Conservation (phyloP, 2,113 vertebrate genomes). For the Orthonyx spaldingii region DNA sequence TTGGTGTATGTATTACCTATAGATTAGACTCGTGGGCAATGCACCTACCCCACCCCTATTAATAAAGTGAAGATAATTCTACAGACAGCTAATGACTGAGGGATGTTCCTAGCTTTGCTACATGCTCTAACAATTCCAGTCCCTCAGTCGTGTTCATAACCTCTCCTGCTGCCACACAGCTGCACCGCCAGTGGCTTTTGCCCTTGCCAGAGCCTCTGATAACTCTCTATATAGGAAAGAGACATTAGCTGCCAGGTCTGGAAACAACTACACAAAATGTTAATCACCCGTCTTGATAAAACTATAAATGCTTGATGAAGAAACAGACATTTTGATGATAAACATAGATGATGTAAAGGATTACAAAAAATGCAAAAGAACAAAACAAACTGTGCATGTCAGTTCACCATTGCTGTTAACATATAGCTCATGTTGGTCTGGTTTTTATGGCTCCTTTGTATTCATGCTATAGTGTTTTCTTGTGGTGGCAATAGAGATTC, state of each 20-base stretch:
- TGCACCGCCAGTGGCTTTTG: not conserved
- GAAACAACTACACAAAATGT: slow-evolving; percentile 53
- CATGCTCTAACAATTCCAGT: not conserved
- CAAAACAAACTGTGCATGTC: not conserved
- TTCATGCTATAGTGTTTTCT: not conserved
- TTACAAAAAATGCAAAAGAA: slow-evolving; percentile 12
- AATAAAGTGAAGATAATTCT: not conserved
- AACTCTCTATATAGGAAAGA: not conserved
- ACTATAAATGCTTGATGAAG: slow-evolving; percentile 53
- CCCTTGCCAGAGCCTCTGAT: not conserved
- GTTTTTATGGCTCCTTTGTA: not conserved
- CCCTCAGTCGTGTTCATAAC: not conserved
- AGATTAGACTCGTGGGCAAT: not conserved
- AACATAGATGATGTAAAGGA: slow-evolving; percentile 23
- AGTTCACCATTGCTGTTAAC: not conserved
- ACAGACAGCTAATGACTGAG: not conserved
- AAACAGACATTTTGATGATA: slow-evolving; percentile 26
- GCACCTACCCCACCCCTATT: not conserved
- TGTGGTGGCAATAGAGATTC: not conserved
- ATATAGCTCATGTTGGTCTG: not conserved
- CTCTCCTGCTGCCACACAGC: not conserved
- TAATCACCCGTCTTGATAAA: slow-evolving; percentile 40
- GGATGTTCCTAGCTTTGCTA: not conserved
- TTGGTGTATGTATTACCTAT: not conserved
- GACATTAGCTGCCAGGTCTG: not conserved